Base-by-base conservation (phyloP, 1,140 invertebrate species). In the Heterodera schachtii region DNA sequence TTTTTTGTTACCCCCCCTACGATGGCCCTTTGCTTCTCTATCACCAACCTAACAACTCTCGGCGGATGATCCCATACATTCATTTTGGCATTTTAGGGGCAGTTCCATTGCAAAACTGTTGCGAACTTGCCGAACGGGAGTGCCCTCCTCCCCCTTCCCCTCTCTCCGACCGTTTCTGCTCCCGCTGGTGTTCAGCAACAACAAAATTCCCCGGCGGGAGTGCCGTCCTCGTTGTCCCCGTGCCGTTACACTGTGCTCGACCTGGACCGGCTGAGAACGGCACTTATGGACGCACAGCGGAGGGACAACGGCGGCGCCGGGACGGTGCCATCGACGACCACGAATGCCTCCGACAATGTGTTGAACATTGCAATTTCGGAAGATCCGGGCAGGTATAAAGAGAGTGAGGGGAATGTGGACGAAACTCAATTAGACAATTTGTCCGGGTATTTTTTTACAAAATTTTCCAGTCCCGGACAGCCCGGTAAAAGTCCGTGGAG, bases 21-120 rank as follows among this genome's bases (percentile, higher is more conserved):
- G n/a, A 31, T 31, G 31, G 31, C 1, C 31, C 31, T 31, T 31
- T 31, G 31, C 31, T 31, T 1, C 31, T 31, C 31, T 31, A 31
- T 31, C 31, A 31, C 31, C 31, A 31, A 31, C 0, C 31, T 31
- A 31, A 31, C 31, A 31, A 31, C 1, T 31, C 0, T 31, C 31
- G 31, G 31, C 31, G 31, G 31, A 31, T 31, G 31, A 31, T 31
- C 31, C 31, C 31, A 31, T 31, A 31, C 31, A 31, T 1, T 31
- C 31, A 31, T 31, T 31, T 31, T 31, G 31, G 31, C 31, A 31
- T 31, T 16, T 82, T 5, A 82, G 80, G 80, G n/a, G 3, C 46
- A 43, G 81, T 82, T 1, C 81, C 81, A 47, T 44, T 82, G 41
- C 44, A 13, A 64, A 82, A 82, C 46, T 73, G 81, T 75, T 82